Evolutionary conservation across 2,888 invertebrate genomes (phyloP).

Genomic region (Orthonychiurus folsomi): DNA sequence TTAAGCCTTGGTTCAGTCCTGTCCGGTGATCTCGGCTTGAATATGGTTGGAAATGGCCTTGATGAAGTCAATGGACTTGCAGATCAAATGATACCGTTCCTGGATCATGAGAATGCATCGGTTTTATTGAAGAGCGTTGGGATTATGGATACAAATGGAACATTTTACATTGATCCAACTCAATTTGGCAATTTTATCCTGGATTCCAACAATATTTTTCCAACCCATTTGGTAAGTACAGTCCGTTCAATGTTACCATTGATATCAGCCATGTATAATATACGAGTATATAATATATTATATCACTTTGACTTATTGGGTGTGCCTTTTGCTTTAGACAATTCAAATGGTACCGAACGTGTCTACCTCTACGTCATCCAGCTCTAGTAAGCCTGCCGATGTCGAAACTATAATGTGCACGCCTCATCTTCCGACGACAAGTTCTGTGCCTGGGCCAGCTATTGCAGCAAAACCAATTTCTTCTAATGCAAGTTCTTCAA

Average conservation of each 20-base stretch:
- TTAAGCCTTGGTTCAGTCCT: not conserved
- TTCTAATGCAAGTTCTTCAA: too few species aligned
- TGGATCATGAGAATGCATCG: slow-evolving; percentile 20
- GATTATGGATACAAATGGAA: slow-evolving; percentile 28
- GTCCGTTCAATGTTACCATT: too few species aligned
- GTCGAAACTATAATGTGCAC: too few species aligned
- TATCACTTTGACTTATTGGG: not conserved
- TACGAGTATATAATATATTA: too few species aligned
- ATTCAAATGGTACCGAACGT: not conserved
- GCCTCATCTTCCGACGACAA: too few species aligned
- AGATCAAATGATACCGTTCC: slow-evolving; percentile 9
- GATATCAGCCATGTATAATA: too few species aligned
- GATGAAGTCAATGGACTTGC: slow-evolving; percentile 9
- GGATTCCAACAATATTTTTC: slow-evolving; percentile 9
- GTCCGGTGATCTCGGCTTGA: slow-evolving; percentile 14
- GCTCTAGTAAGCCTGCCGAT: too few species aligned
- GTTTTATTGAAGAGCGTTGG: slow-evolving; percentile 33
- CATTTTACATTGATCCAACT: slow-evolving; percentile 26
- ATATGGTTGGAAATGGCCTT: slow-evolving; percentile 11
- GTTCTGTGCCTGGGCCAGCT: too few species aligned
- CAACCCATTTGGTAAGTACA: not conserved
- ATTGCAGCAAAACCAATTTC: too few species aligned
- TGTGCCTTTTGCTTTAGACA: not conserved
- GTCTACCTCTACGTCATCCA: too few species aligned
- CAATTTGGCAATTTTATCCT: slow-evolving; percentile 21